Evolutionary conservation across 2,797 vertebrate species (phyloP), one percentile per base, ranked within the genome.

Genomic region (Falco rusticolus): DNA sequence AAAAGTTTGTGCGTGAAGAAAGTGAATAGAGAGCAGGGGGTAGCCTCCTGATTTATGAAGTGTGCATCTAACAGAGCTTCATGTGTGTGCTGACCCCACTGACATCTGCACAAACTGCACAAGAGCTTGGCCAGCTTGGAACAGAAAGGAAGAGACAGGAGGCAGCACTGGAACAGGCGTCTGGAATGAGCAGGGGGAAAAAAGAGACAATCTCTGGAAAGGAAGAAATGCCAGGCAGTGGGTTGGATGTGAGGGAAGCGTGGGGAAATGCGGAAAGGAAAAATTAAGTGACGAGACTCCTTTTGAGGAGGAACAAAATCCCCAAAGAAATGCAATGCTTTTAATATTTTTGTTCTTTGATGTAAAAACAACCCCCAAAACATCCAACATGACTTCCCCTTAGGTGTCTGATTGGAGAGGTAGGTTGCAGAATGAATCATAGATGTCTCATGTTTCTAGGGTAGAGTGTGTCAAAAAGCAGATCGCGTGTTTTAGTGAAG

Each of bases 361-460:
- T 96, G 70, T 83, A 54, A 90, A 95, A 93, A 69, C 61, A 94
- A 78, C 54, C 34, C 51, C n/a, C 51, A 83, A 86, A 95, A 79
- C 77, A 81, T 92, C 89, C 75, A 94, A 63, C 69, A 69, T 91
- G 69, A 71, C 39, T 92, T 92, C 47, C 33, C 61, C 18, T 34
- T 90, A 97, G 78, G 82, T 96, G 50, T 92, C 59, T 87, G 90
- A 83, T 54, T 81, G 89, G 76, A 84, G 89, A 92, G 87, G 95
- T 65, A 91, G 90, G 87, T 63, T 96, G 92, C 61, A 65, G 90
- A 48, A 89, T 92, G 93, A 95, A 93, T 97, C 92, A 93, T 69
- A 65, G 87, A 69, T 84, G 80, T 82, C 70, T 96, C 66, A 76
- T 92, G 65, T 19, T 94, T 85, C 81, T 69, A 41, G 89, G 74